Percentiles rank a stretch among this genome's conserved stretches.
phyloP scores from a whole-genome alignment of 2,797 vertebrate genomes.

The Myotis findleyi region DNA sequence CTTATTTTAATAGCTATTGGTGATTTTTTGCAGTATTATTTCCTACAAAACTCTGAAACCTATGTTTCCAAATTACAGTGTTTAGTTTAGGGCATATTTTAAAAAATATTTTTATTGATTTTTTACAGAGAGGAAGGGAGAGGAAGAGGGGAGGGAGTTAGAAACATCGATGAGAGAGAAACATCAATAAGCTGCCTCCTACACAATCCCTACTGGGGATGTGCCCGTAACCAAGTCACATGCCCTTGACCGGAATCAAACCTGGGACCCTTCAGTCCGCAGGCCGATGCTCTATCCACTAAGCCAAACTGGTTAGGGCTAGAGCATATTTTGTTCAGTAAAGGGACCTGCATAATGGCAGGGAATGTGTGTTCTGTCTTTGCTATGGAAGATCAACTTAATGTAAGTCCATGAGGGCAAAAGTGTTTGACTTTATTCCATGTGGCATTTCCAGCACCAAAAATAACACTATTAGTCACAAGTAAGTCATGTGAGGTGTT shows the following conservation, averaged over 20 bases:
- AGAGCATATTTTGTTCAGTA: background rate
- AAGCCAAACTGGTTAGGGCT: too few relatives aligned
- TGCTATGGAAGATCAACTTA: background rate
- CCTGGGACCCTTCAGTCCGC: too few relatives aligned
- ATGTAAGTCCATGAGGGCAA: background rate
- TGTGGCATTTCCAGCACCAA: background rate
- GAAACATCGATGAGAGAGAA: too few relatives aligned
- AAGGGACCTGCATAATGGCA: background rate
- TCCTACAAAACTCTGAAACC: background rate
- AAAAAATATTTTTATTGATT: too few relatives aligned
- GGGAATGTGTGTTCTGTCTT: background rate
- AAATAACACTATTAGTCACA: background rate
- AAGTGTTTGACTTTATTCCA: background rate
- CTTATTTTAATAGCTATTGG: background rate
- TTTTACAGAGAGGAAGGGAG: too few relatives aligned
- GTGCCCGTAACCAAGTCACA: too few relatives aligned
- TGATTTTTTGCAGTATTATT: background rate
- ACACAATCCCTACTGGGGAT: too few relatives aligned
- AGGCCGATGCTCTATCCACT: too few relatives aligned
- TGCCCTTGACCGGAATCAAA: too few relatives aligned
- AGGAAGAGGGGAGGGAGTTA: too few relatives aligned
- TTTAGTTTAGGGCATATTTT: background rate
- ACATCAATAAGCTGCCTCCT: too few relatives aligned
- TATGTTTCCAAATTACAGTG: background rate
- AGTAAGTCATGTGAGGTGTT: background rate